A percentile compares a stretch with the other conserved stretches of the same genome.
Conservation (phyloP, 2,113 vertebrate species). For the Vulpes vulpes region DNA sequence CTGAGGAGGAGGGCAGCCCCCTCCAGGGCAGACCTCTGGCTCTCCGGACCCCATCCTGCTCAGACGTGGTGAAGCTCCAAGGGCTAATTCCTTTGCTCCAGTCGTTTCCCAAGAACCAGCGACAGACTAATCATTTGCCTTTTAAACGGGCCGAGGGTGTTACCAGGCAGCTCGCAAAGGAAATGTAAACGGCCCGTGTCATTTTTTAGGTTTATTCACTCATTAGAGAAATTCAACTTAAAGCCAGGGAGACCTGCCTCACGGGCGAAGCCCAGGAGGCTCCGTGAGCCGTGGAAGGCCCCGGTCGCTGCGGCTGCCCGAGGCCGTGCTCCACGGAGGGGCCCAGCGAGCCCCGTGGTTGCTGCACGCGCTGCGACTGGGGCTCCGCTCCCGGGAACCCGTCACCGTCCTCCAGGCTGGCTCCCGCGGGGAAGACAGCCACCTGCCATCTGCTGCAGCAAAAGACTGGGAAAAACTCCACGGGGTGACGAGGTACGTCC, state of each 20-base stretch:
- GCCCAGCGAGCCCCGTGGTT: too few species aligned
- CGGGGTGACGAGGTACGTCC: not conserved
- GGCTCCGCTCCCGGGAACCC: too few species aligned
- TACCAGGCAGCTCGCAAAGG: not conserved
- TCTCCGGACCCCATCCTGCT: not conserved
- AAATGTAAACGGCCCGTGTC: not conserved
- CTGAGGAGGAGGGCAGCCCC: not conserved
- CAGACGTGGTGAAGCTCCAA: not conserved
- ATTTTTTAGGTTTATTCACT: not conserved
- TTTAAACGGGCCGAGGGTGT: not conserved
- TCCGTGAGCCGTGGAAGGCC: accelerated
- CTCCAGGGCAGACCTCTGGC: too few species aligned
- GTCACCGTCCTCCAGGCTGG: too few species aligned
- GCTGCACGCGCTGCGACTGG: too few species aligned
- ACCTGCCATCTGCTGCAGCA: too few species aligned
- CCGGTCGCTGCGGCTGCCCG: not conserved
- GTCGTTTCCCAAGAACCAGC: not conserved
- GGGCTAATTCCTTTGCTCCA: not conserved
- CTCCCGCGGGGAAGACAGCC: too few species aligned
- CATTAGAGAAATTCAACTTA: not conserved
- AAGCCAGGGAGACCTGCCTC: not conserved
- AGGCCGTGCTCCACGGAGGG: too few species aligned
- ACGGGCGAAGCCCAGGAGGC: not conserved
- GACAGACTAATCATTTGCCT: not conserved
- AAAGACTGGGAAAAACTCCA: not conserved